These are phyloP conservation scores for Megathymus violae DNA, from an alignment of 1,140 invertebrate genomes.

Conservation along the genomic window DNA sequence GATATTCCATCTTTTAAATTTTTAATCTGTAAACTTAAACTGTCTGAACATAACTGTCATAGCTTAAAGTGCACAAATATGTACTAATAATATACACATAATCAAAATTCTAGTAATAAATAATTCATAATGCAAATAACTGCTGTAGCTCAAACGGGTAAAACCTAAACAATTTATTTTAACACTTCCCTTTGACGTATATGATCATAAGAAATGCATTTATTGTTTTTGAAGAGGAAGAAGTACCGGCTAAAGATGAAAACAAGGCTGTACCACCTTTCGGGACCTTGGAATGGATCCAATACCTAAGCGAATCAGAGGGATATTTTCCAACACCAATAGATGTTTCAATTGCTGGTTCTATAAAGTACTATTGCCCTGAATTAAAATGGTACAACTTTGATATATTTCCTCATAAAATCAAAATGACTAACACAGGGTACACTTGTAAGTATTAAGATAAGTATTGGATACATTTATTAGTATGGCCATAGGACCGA, in stretches of 20 bases:
- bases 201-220: constrained; percentile 26
- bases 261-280: constrained; percentile 56
- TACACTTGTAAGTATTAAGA: constrained; percentile 83
- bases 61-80: no score
- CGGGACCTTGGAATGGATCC: constrained; percentile 59
- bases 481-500: no score
- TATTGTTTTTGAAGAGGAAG: constrained; percentile 48
- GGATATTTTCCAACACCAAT: constrained; percentile 81
- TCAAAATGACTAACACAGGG: constrained; percentile 86
- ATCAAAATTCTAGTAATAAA: constrained; percentile 18
- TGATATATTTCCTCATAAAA: constrained; percentile 83
- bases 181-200: no score
- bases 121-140: constrained; percentile 28
- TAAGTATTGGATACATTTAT: no score
- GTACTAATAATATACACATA: no score
- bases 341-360: constrained; percentile 82
- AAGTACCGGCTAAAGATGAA: constrained; percentile 42
- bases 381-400: constrained; percentile 83
- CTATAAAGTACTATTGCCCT: constrained; percentile 73
- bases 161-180: no score
- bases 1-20: no score
- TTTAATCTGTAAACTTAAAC: no score
- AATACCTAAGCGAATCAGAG: constrained; percentile 59
- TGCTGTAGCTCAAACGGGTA: constrained; percentile 30
- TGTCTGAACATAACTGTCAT: background rate